Evolutionary conservation across 2,113 vertebrate genomes (phyloP).

Genomic region (Aldabrachelys gigantea): DNA sequence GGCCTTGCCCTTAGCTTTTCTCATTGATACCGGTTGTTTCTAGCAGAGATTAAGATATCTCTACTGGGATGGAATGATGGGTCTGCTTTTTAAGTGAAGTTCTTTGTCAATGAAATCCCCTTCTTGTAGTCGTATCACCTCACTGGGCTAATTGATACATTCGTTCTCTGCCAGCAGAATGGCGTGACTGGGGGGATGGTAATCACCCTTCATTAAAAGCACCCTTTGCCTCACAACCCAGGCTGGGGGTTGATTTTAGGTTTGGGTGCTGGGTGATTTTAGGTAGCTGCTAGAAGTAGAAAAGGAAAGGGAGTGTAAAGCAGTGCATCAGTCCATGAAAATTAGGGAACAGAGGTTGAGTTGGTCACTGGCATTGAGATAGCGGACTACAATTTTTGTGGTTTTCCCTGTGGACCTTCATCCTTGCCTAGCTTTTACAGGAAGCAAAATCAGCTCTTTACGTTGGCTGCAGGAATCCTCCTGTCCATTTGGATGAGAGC

Average conservation of each 20-base stretch:
- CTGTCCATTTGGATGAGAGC: slow-evolving; percentile 61
- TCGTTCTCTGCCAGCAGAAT: not conserved
- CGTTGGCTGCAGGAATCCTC: slow-evolving; percentile 20
- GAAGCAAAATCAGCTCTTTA: not conserved
- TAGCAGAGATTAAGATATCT: not conserved
- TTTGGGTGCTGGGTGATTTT: not conserved
- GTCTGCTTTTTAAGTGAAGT: slow-evolving; percentile 59
- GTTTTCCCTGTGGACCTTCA: not conserved
- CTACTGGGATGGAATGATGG: slow-evolving; percentile 64
- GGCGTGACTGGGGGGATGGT: not conserved
- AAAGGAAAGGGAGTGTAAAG: not conserved
- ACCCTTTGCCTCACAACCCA: slow-evolving; percentile 11
- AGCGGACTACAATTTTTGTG: not conserved
- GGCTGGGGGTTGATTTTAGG: not conserved
- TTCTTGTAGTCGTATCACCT: not conserved
- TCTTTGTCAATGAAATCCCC: slow-evolving; percentile 58
- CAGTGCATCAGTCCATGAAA: not conserved
- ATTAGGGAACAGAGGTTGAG: not conserved
- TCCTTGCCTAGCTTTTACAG: rapidly evolving
- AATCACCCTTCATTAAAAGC: not conserved
- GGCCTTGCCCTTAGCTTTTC: not conserved
- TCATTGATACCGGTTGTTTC: not conserved
- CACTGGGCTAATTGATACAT: slow-evolving; percentile 29
- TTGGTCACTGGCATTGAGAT: not conserved
- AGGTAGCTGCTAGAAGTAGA: slow-evolving; percentile 8